Evolutionary conservation across 1,140 invertebrate species (phyloP).

Genomic region (Fopius arisanus): DNA sequence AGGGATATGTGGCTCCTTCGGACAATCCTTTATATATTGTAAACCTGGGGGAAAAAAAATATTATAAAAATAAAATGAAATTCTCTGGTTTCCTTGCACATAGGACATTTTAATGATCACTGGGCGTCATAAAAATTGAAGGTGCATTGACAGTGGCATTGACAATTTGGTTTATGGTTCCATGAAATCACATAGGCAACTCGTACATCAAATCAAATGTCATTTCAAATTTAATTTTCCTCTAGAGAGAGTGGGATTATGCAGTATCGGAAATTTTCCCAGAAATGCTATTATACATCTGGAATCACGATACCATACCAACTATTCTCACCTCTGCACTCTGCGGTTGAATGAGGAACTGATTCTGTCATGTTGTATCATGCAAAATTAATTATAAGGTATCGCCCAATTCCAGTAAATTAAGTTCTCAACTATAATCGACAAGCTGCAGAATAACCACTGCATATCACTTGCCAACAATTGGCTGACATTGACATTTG

Average conservation of each 20-base stretch:
- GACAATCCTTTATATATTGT: constrained; percentile 81
- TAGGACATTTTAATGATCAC: no score
- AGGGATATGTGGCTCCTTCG: constrained; percentile 78
- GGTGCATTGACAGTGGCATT: no score
- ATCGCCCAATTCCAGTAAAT: constrained; percentile 18
- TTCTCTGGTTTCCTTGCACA: no score
- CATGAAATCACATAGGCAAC: no score
- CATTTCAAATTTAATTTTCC: not conserved
- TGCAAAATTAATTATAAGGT: constrained; percentile 13
- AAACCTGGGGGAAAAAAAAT: constrained; percentile 68
- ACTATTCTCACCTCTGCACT: not conserved
- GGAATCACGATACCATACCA: not conserved
- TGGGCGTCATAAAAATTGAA: no score
- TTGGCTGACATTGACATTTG: no score
- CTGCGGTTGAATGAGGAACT: not conserved
- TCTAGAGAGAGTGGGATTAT: no score
- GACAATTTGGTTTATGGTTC: no score
- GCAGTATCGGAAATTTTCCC: no score
- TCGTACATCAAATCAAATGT: no score
- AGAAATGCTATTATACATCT: not conserved
- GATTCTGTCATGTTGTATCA: constrained; percentile 24
- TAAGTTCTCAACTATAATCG: constrained; percentile 21
- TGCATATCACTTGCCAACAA: no score
- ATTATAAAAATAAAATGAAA: no score
- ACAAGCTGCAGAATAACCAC: not conserved